A percentile compares a stretch with the other conserved stretches of the same genome.
Conservation (phyloP, 2,888 invertebrate species). For the Adineta ricciae region DNA sequence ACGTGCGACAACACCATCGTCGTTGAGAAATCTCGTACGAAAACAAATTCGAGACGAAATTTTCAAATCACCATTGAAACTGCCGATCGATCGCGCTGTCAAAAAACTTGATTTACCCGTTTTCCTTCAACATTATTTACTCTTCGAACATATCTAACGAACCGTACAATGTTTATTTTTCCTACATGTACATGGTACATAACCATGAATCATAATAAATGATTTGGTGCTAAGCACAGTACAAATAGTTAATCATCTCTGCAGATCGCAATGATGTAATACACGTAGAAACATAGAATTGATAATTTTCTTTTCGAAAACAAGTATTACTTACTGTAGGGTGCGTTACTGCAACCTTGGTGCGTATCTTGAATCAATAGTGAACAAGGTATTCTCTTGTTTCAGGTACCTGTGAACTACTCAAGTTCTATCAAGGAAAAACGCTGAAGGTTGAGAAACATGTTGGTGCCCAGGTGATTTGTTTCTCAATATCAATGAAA, state of each 20-base stretch:
- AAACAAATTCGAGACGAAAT: background rate
- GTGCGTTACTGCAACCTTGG: background rate
- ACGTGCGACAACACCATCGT: conserved; percentile 37
- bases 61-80: background rate
- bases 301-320: too few species aligned
- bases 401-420: too few species aligned
- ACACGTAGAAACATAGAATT: too few species aligned
- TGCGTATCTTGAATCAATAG: background rate
- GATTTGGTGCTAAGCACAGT: background rate
- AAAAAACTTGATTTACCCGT: background rate
- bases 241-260: too few species aligned
- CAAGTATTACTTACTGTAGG: too few species aligned
- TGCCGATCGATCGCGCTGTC: background rate
- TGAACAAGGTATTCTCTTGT: background rate
- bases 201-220: background rate
- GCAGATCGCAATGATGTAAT: too few species aligned
- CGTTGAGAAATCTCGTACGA: conserved; percentile 39
- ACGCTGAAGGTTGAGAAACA: background rate
- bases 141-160: background rate
- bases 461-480: background rate
- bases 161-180: background rate
- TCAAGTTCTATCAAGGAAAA: background rate
- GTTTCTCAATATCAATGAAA: background rate
- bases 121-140: background rate
- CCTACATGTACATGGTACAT: background rate